Conservation (phyloP, 2,888 invertebrate genomes). For the Apoda limacodes region DNA sequence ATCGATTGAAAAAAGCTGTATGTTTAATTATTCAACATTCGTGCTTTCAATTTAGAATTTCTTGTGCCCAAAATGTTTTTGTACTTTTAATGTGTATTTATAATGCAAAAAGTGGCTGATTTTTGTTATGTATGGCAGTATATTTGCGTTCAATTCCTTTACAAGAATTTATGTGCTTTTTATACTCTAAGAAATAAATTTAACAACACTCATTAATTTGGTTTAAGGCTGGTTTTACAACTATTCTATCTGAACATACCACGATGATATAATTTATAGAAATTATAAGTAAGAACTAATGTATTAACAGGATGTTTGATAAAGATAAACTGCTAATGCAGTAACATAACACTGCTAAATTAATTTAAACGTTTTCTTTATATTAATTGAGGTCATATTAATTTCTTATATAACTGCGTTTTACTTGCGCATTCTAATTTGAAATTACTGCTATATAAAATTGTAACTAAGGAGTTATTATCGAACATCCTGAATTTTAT, state of each 20-base stretch:
- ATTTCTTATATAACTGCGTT: conserved; percentile 22
- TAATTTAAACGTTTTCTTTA: conserved; percentile 33
- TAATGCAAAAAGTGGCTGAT: conserved; percentile 28
- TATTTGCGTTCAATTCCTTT: conserved; percentile 62
- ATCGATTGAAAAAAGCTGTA: conserved; percentile 1
- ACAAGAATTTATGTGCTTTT: conserved; percentile 29
- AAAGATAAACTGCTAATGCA: too few species aligned
- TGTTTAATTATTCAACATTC: conserved; percentile 7
- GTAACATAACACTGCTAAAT: too few species aligned
- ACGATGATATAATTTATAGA: conserved; percentile 31
- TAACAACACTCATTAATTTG: conserved; percentile 36
- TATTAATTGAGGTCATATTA: conserved; percentile 26
- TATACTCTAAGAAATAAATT: conserved; percentile 29
- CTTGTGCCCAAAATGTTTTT: conserved; percentile 23
- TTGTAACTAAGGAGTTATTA: too few species aligned
- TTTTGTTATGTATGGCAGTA: conserved; percentile 62
- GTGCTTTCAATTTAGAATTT: conserved; percentile 9
- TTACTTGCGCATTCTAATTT: too few species aligned
- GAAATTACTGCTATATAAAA: too few species aligned
- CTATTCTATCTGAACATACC: conserved; percentile 56
- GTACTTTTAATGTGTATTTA: conserved; percentile 35
- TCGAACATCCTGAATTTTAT: too few species aligned
- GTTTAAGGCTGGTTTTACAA: conserved; percentile 62
- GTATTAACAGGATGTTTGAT: conserved; percentile 61
- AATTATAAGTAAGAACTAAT: conserved; percentile 30